Percentiles rank a stretch among this genome's conserved stretches.
phyloP scores from a whole-genome alignment of 2,797 vertebrate genomes.

The Pitangus sulphuratus region DNA sequence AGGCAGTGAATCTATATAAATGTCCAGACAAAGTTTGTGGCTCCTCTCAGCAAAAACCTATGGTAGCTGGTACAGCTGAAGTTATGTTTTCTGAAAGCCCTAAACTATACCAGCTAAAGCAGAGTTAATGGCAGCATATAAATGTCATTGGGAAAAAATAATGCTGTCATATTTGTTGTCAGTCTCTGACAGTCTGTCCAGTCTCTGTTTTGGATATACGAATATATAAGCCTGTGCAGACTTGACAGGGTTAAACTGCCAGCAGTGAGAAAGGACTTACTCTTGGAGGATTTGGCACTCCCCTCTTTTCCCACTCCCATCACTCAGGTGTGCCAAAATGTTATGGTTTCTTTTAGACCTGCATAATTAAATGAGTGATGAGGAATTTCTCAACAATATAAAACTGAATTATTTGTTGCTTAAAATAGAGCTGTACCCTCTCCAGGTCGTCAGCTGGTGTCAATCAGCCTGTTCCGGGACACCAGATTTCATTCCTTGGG shows the following conservation, averaged over 20 bases:
- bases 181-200: not conserved
- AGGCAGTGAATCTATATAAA: not conserved
- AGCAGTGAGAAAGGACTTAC: not conserved
- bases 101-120: not conserved
- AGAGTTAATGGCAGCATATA: not conserved
- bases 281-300: not conserved
- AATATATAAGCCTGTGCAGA: not conserved
- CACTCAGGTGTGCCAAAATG: not conserved
- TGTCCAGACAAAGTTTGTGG: not conserved
- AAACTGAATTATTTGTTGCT: constrained; percentile 36
- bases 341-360: constrained; percentile 3
- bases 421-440: constrained; percentile 12
- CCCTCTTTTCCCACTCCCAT: not conserved
- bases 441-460: constrained; percentile 6
- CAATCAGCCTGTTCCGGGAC: not conserved
- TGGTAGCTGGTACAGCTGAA: not conserved
- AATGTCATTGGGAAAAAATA: not conserved
- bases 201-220: not conserved
- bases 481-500: not conserved
- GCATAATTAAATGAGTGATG: constrained; percentile 7
- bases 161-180: not conserved
- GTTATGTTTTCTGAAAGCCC: not conserved
- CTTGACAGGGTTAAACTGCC: not conserved
- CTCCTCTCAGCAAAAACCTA: not conserved
- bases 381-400: constrained; percentile 42